These are phyloP conservation scores for Trissoscelio sp. DNA, from an alignment of 2,888 invertebrate genomes.

Conservation along the genomic window DNA sequence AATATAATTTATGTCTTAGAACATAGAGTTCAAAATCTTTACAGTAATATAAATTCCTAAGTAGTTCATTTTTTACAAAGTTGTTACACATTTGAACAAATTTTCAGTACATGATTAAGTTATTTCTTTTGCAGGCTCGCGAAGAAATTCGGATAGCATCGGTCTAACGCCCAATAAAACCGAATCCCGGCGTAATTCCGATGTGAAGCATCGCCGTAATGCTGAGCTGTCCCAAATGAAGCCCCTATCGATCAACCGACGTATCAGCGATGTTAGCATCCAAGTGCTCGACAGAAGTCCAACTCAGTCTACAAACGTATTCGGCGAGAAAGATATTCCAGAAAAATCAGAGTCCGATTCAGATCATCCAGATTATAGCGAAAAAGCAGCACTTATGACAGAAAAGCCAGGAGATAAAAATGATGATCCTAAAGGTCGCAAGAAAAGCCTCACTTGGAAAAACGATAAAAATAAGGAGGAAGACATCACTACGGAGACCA, in stretches of 20 bases:
- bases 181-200: constrained; percentile 79
- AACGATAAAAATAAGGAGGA: constrained; percentile 78
- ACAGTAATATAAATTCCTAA: too few relatives aligned
- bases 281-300: constrained; percentile 78
- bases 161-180: constrained; percentile 71
- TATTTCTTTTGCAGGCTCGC: constrained; percentile 73
- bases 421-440: constrained; percentile 75
- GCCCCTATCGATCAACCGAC: constrained; percentile 77
- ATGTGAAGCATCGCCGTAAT: constrained; percentile 77
- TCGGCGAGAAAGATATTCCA: constrained; percentile 75
- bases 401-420: constrained; percentile 74
- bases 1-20: too few relatives aligned
- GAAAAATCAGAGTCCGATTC: constrained; percentile 81
- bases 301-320: constrained; percentile 74
- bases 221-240: constrained; percentile 77
- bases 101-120: too few relatives aligned
- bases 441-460: constrained; percentile 84
- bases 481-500: constrained; percentile 82
- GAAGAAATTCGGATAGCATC: constrained; percentile 80
- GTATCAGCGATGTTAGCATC: constrained; percentile 80
- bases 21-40: too few relatives aligned
- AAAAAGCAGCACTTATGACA: constrained; percentile 79
- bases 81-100: too few relatives aligned
- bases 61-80: too few relatives aligned
- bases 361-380: constrained; percentile 80